Evolutionary conservation across 2,113 vertebrate genomes (phyloP), one percentile per base, ranked within the genome.

Genomic region (Nannobrachium achirus): DNA sequence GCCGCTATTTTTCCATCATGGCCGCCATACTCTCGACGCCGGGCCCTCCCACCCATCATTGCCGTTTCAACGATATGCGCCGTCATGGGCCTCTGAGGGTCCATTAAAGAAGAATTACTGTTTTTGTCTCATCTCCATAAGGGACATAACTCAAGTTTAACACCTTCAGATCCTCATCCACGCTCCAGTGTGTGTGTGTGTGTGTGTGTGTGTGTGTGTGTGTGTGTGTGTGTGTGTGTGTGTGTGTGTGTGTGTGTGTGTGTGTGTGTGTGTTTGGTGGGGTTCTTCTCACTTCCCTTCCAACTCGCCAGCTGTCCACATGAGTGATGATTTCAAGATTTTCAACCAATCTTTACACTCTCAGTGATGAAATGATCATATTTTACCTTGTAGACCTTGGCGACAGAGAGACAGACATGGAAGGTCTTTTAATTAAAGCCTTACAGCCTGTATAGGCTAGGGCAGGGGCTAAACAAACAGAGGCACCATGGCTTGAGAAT

Each of bases 351-450:
- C 6, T 33, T 33, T 33, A 33, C 25, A 33, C 25, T 33, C 2
- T 25, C 20, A 5, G 25, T 4, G 25, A 33, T 33, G 3, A 33
- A 33, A 33, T 33, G 25, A 33, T 4, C 25, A 33, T 33, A 33
- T 33, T 33, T 33, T 1, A 33, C 25, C 25, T 5, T 33, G 2
- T 33, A 33, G 25, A 33, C 25, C 25, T 4, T 33, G 25, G 3
- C n/a, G 84, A 50, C 67, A 64, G 78, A 48, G 78, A 48, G 18
- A 33, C 55, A 50, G 61, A 75, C 63, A 69, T 79, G 9, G 19
- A 7, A 67, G 84, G 68, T 57, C 86, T 84, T 91, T 89, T 89
- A 91, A 91, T 91, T 86, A 91, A 88, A 86, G n/a, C n/a, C 25
- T 3, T 33, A 5, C 25, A 33, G 81, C 68, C 71, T 84, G 81